A percentile compares a stretch with the other conserved stretches of the same genome.
Conservation (phyloP, 2,797 vertebrate species). For the Gephyroberyx darwinii region DNA sequence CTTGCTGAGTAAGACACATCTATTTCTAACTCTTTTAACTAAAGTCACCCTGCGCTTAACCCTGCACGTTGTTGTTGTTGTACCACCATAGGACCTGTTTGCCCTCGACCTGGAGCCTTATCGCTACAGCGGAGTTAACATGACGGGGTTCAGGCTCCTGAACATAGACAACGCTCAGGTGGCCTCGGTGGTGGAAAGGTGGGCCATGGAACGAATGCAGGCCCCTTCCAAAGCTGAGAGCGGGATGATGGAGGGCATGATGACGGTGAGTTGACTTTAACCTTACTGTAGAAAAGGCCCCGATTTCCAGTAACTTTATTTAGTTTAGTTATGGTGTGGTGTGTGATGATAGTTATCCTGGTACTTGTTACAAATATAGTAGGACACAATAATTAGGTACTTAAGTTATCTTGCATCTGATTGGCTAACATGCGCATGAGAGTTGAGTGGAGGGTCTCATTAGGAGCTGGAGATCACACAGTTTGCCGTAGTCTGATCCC, state of each 20-base stretch:
- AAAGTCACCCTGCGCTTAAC: not conserved
- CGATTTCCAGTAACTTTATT: too few relatives aligned
- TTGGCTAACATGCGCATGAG: too few relatives aligned
- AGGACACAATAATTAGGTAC: too few relatives aligned
- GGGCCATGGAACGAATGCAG: conserved; percentile 96
- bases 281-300: too few relatives aligned
- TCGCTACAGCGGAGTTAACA: conserved; percentile 96
- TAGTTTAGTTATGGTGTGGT: too few relatives aligned
- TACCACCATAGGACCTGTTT: conserved; percentile 88
- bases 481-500: too few relatives aligned
- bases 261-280: conserved; percentile 87
- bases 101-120: conserved; percentile 96
- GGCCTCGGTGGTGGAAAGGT: conserved; percentile 90
- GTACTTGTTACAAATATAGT: too few relatives aligned
- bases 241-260: conserved; percentile 92
- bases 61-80: not conserved
- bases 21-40: not conserved
- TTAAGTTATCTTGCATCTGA: too few relatives aligned
- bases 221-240: conserved; percentile 88
- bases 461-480: too few relatives aligned
- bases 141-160: conserved; percentile 97
- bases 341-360: too few relatives aligned
- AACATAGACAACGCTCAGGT: conserved; percentile 90
- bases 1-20: conserved; percentile 28
- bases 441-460: too few relatives aligned